Conservation (phyloP, 2,888 invertebrate species). For the Melipona bicolor region DNA sequence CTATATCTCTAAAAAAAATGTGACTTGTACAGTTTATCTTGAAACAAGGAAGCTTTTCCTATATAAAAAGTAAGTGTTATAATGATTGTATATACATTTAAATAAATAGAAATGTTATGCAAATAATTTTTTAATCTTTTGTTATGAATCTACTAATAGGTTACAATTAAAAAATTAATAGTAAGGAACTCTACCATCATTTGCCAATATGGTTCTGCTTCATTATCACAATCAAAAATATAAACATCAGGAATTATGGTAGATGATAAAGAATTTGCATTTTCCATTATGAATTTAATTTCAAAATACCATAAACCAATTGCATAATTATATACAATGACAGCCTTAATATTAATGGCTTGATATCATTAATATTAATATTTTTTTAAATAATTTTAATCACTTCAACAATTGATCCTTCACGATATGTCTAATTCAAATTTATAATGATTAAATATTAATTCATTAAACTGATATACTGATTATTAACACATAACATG, state of each 20-base stretch:
- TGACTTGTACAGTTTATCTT: not conserved
- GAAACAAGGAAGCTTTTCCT: not conserved
- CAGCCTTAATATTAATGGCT: not conserved
- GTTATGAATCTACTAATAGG: constrained; percentile 1
- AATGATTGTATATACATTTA: not conserved
- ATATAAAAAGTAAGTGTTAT: not conserved
- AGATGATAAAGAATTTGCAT: constrained; percentile 32
- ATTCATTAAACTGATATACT: not conserved
- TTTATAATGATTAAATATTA: constrained; percentile 5
- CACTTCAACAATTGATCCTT: not conserved
- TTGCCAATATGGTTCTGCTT: constrained; percentile 79
- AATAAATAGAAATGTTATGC: constrained; percentile 11
- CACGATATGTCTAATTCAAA: constrained; percentile 11
- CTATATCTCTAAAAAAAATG: not conserved
- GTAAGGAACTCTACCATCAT: constrained; percentile 71
- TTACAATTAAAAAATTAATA: constrained; percentile 20
- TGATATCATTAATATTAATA: not conserved
- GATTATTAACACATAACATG: not conserved
- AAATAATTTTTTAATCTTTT: not conserved
- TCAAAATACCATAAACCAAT: constrained; percentile 2
- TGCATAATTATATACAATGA: not conserved
- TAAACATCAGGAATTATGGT: constrained; percentile 74
- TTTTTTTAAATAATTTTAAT: not conserved
- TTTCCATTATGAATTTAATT: constrained; percentile 41
- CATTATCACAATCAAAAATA: constrained; percentile 77